Conservation (phyloP, 2,888 invertebrate species). For the Drosophila austrosaltans region DNA sequence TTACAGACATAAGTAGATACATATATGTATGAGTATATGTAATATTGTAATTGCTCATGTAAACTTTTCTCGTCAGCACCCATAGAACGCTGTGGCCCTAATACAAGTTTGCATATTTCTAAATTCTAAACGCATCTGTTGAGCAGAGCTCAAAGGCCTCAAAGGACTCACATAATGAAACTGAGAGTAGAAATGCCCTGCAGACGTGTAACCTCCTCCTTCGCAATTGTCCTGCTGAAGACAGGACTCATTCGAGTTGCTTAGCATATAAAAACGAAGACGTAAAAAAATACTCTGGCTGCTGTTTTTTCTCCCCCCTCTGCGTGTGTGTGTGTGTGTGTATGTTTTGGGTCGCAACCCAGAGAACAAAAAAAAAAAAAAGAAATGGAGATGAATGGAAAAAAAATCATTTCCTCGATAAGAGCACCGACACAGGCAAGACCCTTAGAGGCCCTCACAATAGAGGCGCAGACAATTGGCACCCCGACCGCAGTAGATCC, state of each 20-base stretch:
- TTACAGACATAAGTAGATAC: conserved; percentile 47
- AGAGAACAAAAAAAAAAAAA: conserved; percentile 8
- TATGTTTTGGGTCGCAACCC: not conserved
- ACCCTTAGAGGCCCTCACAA: conserved; percentile 44
- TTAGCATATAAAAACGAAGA: conserved; percentile 22
- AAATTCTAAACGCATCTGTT: conserved; percentile 75
- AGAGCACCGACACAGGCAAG: conserved; percentile 40
- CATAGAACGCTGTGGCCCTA: conserved; percentile 61
- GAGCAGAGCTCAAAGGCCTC: conserved; percentile 35
- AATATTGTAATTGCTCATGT: conserved; percentile 27
- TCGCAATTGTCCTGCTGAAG: conserved; percentile 1
- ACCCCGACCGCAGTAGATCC: conserved; percentile 57
- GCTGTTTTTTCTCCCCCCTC: conserved; percentile 15
- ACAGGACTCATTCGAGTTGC: conserved; percentile 19
- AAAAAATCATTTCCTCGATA: conserved; percentile 71
- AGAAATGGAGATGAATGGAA: conserved; percentile 25
- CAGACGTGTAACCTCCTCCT: conserved; percentile 55
- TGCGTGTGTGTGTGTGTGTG: not conserved
- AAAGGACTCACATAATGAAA: conserved; percentile 56
- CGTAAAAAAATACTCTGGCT: conserved; percentile 17
- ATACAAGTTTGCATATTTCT: conserved; percentile 77
- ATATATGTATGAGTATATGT: conserved; percentile 7
- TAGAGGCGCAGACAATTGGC: conserved; percentile 61
- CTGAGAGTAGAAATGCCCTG: conserved; percentile 57
- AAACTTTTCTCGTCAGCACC: conserved; percentile 41